Percentiles rank a stretch among this genome's conserved stretches.
Evolutionary conservation across 2,113 vertebrate genomes (phyloP).

Genomic region (Limanda limanda): DNA sequence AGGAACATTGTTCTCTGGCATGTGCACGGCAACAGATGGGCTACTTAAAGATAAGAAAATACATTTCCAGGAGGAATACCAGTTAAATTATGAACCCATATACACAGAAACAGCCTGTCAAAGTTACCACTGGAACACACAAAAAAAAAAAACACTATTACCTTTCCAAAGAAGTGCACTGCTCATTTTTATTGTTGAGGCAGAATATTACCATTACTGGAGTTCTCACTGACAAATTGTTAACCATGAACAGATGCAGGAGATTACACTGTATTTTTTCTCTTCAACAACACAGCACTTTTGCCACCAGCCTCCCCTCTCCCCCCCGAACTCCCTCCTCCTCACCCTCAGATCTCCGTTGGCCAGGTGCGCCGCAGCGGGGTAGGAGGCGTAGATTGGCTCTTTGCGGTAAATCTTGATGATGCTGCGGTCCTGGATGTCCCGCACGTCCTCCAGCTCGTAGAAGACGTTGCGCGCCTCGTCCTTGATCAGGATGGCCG

Average conservation of each 20-base stretch:
- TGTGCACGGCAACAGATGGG: conserved; percentile 74
- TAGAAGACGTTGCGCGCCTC: conserved; percentile 98
- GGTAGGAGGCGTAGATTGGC: conserved; percentile 95
- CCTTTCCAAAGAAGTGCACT: conserved; percentile 3
- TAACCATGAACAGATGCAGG: conserved; percentile 16
- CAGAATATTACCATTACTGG: background rate
- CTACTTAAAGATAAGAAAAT: conserved; percentile 71
- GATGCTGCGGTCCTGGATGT: conserved; percentile 98
- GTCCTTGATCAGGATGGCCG: conserved; percentile 98
- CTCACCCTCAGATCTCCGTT: conserved; percentile 97
- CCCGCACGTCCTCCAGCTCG: conserved; percentile 96
- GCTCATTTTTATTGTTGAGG: background rate
- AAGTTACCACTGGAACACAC: conserved; percentile 39
- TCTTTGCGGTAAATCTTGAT: conserved; percentile 99
- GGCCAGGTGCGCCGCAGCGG: conserved; percentile 90
- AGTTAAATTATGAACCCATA: conserved; percentile 62
- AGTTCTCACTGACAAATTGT: background rate
- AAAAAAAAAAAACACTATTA: conserved; percentile 29
- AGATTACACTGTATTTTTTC: conserved; percentile 15
- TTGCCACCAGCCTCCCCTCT: conserved; percentile 5
- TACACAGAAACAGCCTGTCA: conserved; percentile 51
- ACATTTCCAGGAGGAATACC: conserved; percentile 71
- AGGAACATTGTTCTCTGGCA: conserved; percentile 64
- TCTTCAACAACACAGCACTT: conserved; percentile 5
- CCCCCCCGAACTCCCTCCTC: conserved; percentile 3